Conservation (phyloP, 2,888 invertebrate genomes). For the Synergus gifuensis region DNA sequence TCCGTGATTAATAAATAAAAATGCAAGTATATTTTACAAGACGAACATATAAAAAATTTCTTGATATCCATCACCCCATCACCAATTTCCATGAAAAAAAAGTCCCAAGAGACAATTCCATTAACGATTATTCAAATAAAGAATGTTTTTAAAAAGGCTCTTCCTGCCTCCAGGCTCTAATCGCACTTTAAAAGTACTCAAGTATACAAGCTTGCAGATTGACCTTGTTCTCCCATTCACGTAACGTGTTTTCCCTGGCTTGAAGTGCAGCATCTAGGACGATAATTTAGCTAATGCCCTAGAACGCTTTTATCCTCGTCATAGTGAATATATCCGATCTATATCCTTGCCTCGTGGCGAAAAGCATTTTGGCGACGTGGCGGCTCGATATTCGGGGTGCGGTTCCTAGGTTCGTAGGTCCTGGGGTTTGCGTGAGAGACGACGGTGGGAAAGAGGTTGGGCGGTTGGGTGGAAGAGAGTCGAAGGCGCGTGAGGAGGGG, state of each 20-base stretch:
- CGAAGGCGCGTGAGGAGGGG: constrained; percentile 53
- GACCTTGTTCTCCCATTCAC: constrained; percentile 7
- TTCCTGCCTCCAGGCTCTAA: not conserved
- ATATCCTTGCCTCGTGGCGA: constrained; percentile 17
- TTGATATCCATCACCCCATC: too few species aligned
- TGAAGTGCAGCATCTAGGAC: not conserved
- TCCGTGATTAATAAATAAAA: too few species aligned
- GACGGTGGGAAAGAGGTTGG: constrained; percentile 54
- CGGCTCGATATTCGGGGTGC: constrained; percentile 77
- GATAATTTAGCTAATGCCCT: not conserved
- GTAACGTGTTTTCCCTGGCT: not conserved
- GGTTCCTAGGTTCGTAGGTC: constrained; percentile 63
- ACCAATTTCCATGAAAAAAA: not conserved
- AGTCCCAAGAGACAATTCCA: not conserved
- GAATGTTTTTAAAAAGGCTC: not conserved
- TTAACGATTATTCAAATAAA: not conserved
- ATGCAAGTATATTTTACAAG: too few species aligned
- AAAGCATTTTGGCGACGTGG: constrained; percentile 63
- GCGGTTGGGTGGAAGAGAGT: constrained; percentile 54
- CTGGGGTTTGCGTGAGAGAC: constrained; percentile 71
- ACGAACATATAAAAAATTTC: too few species aligned
- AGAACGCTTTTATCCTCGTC: not conserved
- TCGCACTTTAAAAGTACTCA: not conserved
- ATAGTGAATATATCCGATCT: not conserved
- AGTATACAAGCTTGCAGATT: not conserved